Percentiles rank a stretch among this genome's conserved stretches.
These are phyloP conservation scores for Meliscaeva auricollis DNA, from an alignment of 2,888 invertebrate genomes.

Conservation along the genomic window DNA sequence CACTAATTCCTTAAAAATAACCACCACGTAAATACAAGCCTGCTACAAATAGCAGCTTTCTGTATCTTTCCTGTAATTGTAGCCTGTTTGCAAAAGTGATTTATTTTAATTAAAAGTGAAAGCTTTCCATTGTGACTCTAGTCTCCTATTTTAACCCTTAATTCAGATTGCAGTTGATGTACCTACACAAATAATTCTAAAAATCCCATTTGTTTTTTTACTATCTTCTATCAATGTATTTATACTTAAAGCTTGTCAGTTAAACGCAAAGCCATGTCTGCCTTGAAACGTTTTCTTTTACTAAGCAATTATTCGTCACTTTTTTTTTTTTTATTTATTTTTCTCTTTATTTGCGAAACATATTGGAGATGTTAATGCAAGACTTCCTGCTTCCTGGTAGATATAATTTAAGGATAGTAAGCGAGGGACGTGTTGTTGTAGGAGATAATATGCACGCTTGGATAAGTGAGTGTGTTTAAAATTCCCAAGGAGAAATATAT, in stretches of 20 bases:
- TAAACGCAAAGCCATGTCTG: slow-evolving; percentile 24
- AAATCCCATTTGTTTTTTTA: not conserved
- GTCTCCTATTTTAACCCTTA: slow-evolving; percentile 42
- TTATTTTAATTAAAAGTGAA: slow-evolving; percentile 71
- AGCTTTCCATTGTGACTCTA: slow-evolving; percentile 30
- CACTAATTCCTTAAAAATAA: slow-evolving; percentile 33
- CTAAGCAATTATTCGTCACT: slow-evolving; percentile 22
- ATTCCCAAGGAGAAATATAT: not conserved
- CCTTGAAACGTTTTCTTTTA: slow-evolving; percentile 25
- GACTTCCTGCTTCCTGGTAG: slow-evolving; percentile 28
- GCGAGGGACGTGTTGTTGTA: not conserved
- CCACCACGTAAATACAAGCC: slow-evolving; percentile 32
- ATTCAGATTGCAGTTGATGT: slow-evolving; percentile 42
- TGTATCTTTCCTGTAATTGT: not conserved
- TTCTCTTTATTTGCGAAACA: slow-evolving; percentile 28
- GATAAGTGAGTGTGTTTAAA: slow-evolving; percentile 39
- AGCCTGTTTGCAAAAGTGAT: slow-evolving; percentile 32
- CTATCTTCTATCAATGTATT: not conserved
- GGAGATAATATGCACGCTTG: slow-evolving; percentile 24
- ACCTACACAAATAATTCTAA: not conserved
- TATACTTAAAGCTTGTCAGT: slow-evolving; percentile 20
- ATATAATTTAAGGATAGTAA: slow-evolving; percentile 30
- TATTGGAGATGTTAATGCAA: slow-evolving; percentile 48
- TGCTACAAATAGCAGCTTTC: not conserved
- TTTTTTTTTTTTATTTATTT: slow-evolving; percentile 3